Percentiles rank a stretch among this genome's conserved stretches.
phyloP scores from a whole-genome alignment of 2,113 vertebrate genomes.

The Gallinago undulata region DNA sequence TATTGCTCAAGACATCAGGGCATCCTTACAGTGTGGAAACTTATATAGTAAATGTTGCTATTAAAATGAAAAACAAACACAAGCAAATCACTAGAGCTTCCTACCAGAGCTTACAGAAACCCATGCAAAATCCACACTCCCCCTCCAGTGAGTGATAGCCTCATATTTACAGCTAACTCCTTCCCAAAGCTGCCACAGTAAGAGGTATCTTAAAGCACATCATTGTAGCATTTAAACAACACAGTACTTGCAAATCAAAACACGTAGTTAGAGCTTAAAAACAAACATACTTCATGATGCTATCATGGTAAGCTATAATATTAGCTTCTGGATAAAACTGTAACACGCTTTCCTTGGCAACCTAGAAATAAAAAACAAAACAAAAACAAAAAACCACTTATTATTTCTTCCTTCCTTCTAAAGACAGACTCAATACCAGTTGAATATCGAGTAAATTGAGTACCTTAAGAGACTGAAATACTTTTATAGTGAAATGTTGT shows the following conservation, averaged over 20 bases:
- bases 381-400: conserved; percentile 8
- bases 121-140: neutral
- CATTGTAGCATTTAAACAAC: neutral
- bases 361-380: conserved; percentile 77
- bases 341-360: conserved; percentile 96
- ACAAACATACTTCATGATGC: conserved; percentile 92
- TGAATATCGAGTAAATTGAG: neutral
- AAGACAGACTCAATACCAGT: conserved; percentile 10
- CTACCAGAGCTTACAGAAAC: neutral
- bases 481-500: neutral
- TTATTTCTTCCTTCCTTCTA: conserved; percentile 39
- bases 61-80: neutral
- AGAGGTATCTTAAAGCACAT: neutral
- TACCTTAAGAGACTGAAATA: neutral
- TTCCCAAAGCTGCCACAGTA: neutral
- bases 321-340: conserved; percentile 93
- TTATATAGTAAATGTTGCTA: neutral
- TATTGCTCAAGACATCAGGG: neutral
- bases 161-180: neutral
- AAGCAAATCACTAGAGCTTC: neutral
- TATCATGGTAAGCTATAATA: conserved; percentile 96
- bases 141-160: neutral
- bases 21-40: neutral
- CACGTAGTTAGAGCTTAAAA: conserved; percentile 49
- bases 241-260: conserved; percentile 29